These are phyloP conservation scores for Saturnia japonica DNA, from an alignment of 2,888 invertebrate genomes.

Conservation along the genomic window DNA sequence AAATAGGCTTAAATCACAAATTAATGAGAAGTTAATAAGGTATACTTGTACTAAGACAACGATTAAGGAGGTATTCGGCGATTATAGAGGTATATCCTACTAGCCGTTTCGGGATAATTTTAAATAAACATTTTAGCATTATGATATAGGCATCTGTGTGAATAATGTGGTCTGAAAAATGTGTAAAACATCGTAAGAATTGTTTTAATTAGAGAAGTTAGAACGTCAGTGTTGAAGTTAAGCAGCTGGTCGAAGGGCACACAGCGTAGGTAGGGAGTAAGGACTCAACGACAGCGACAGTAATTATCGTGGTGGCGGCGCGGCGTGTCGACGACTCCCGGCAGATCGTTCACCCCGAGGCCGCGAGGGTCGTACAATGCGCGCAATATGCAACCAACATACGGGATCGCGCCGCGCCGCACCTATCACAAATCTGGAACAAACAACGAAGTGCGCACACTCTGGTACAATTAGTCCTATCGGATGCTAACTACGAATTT, in stretches of 20 bases:
- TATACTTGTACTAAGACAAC: background rate
- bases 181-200: constrained; percentile 31
- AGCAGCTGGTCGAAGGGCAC: constrained; percentile 46
- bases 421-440: constrained; percentile 67
- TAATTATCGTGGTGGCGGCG: constrained; percentile 68
- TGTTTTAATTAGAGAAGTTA: constrained; percentile 52
- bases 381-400: constrained; percentile 72
- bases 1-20: background rate
- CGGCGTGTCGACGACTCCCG: constrained; percentile 75
- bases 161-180: constrained; percentile 35
- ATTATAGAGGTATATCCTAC: background rate
- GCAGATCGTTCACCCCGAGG: constrained; percentile 79
- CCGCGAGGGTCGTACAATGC: constrained; percentile 65
- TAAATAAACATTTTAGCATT: too few relatives aligned
- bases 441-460: constrained; percentile 38
- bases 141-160: too few relatives aligned
- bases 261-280: constrained; percentile 47
- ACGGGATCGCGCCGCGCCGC: constrained; percentile 56
- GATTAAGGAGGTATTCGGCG: background rate
- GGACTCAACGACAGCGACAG: constrained; percentile 69
- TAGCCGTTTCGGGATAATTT: too few relatives aligned
- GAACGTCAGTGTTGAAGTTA: constrained; percentile 35
- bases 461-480: constrained; percentile 1
- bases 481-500: background rate
- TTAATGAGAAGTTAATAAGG: background rate